Evolutionary conservation across 35 echinoderm and acorn worm genomes (phyloP).

Genomic region (Ophiothrix spiculata): DNA sequence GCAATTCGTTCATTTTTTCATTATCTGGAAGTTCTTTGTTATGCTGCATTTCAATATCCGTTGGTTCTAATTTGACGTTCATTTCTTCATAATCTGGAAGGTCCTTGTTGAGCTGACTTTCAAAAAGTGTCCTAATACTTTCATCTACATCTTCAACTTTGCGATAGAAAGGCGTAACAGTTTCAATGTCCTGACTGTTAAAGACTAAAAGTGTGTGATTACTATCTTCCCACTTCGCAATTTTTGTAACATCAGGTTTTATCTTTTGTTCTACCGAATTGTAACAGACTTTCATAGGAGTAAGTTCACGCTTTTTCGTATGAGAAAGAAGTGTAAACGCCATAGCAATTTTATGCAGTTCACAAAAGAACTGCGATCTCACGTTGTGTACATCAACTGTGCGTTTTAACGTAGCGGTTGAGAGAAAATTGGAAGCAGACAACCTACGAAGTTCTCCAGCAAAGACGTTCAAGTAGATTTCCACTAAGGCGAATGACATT

Average conservation of each 20-base stretch:
- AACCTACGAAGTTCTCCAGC: conserved; percentile 16
- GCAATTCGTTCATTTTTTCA: conserved; percentile 15
- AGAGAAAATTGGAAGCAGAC: conserved; percentile 19
- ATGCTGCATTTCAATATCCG: too few species aligned
- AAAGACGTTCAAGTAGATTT: conserved; percentile 10
- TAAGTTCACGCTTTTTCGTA: background rate
- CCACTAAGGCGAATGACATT: conserved; percentile 17
- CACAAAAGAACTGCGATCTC: background rate
- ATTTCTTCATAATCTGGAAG: conserved; percentile 38
- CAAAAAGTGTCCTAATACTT: conserved; percentile 7
- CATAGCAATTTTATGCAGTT: background rate
- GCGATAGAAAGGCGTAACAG: conserved; percentile 16
- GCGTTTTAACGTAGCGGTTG: background rate
- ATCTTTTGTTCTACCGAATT: background rate
- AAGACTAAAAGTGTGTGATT: conserved; percentile 32
- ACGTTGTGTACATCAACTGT: conserved; percentile 9
- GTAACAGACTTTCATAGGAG: background rate
- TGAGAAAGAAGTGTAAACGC: background rate
- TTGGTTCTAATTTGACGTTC: too few species aligned
- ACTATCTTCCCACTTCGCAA: conserved; percentile 27
- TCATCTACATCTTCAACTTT: background rate
- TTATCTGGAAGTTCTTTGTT: conserved; percentile 27
- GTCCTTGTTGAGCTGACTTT: conserved; percentile 5
- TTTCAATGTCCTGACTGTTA: conserved; percentile 31
- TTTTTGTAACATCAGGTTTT: background rate